A percentile compares a stretch with the other conserved stretches of the same genome.
Conservation (phyloP, 1,140 invertebrate species). For the Liolophura sinensis region DNA sequence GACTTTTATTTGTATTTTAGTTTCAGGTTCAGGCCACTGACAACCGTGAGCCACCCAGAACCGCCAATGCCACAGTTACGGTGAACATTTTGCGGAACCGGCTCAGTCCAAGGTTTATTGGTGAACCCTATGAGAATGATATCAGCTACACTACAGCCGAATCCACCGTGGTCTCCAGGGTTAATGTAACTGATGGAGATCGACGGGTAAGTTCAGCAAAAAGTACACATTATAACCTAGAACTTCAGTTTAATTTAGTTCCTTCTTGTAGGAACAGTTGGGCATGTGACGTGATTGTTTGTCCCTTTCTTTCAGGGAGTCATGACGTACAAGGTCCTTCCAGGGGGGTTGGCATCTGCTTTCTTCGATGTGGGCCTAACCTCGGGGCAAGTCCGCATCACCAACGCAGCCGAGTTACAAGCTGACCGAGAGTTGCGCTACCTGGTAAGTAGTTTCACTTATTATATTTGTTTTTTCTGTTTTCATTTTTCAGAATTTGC, state of each 20-base stretch:
- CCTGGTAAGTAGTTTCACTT: constrained; percentile 6
- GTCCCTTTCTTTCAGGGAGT: constrained; percentile 23
- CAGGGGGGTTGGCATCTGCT: constrained; percentile 34
- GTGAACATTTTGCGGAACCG: constrained; percentile 28
- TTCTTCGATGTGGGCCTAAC: constrained; percentile 30
- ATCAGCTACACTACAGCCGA: constrained; percentile 20
- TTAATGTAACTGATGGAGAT: constrained; percentile 21
- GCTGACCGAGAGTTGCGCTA: constrained; percentile 15
- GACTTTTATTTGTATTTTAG: constrained; percentile 5
- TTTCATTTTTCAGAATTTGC: not conserved
- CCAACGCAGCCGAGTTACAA: constrained; percentile 9
- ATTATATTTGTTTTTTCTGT: not conserved
- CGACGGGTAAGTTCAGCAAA: constrained; percentile 16
- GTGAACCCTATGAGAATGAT: constrained; percentile 18
- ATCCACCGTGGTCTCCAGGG: constrained; percentile 10
- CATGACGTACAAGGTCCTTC: constrained; percentile 33
- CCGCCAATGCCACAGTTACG: constrained; percentile 26
- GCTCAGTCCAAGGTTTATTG: constrained; percentile 27
- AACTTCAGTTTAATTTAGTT: too few relatives aligned
- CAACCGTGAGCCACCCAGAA: constrained; percentile 12
- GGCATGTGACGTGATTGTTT: not conserved
- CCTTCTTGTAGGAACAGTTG: too few relatives aligned
- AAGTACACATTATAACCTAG: too few relatives aligned
- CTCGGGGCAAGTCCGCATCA: constrained; percentile 19
- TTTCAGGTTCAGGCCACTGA: constrained; percentile 16